Base-by-base conservation (phyloP, 1,140 invertebrate species). In the Scaptodrosophila lebanonensis region DNA sequence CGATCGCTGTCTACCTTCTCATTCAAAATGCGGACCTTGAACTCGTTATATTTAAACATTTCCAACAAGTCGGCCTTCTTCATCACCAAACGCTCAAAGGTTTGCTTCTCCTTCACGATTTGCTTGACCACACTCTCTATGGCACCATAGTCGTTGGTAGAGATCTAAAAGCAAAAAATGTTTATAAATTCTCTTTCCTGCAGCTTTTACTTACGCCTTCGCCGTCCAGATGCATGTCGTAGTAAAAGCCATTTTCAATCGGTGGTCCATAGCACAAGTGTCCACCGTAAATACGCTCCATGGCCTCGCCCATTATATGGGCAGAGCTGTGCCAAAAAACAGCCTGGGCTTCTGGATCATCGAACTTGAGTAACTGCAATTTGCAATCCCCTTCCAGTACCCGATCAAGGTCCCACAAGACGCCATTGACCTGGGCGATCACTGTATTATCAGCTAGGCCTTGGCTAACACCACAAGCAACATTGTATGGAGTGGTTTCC, bases 261-360 rank as follows among this genome's bases (percentile, higher is more conserved):
- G 98, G 98, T 36, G 98, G 97, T 6, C 98, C 98, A 87, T 99
- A 99, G 87, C 98, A 99, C 2, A 99, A 88, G 88, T 95, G 96
- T 40, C 97, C 97, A 1, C 97, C 97, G 88, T 99, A 99, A 35
- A 97, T 91, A 69, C 95, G 90, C 87, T 99, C 98, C 92, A 99
- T 93, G 15, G 97, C 95, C 89, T 99, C 97, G 7, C 98, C 98
- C 20, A 99, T 89, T 71, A 99, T 93, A 86, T 99, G 98, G 22
- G 98, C 98, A 17, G 97, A 97, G 0, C 97, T 99, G 88, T 99
- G 98, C 98, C 98, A 99, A 87, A 99, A 99, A 0, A 99, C 98
- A 72, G 95, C 93, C 84, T 97, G 93, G 18, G 94, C 96, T 84
- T 99, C 97, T 20, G 95, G 92, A 88, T 98, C 92, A 77, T 99